Base-by-base conservation (phyloP, 2,888 invertebrate species). In the Tyria jacobaeae region DNA sequence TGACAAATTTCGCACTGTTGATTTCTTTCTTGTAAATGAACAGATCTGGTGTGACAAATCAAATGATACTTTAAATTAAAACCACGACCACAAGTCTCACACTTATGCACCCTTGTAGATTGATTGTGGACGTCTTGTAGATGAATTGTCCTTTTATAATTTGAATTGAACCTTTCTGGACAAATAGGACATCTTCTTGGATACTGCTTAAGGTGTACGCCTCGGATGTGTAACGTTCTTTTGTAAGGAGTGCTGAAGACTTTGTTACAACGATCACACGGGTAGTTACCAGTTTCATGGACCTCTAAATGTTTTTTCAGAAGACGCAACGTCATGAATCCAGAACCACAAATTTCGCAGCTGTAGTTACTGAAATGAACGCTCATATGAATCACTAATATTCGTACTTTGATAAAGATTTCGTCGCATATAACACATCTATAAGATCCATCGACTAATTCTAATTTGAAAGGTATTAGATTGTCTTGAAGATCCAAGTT, bases 1-100 rank as follows among this genome's bases (percentile, higher is more conserved):
- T 89, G 86, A 60, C 95, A 95, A 1, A 94, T 85, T 60, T 94
- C 92, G 54, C 95, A 95, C 68, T 94, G 92, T 64, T 94, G 94
- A 44, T 91, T 94, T 81, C 89, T 88, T 77, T 89, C 95, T 78
- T 88, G 94, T 34, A 88, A 79, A 79, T 91, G 95, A 48, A 89
- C 94, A 0, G 92, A 94, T 0, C 89, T 81, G 0, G 86, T 88
- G 61, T 94, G 94, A 60, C 91, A 91, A n/a, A 91, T 84, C 58
- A 94, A 73, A 66, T 93, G 93, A 57, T 93, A 93, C 63, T 91
- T 92, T 34, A 93, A 68, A 64, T 92, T 91, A 62, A 94, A 94
- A 0, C 87, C 92, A 0, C 92, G 82, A 0, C 90, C 92, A 48
- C 94, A 94, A 0, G 88, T 91, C 67, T 91, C 89, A 57, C 94